phyloP scores from a whole-genome alignment of 2,797 vertebrate species.

The Melopsittacus undulatus region DNA sequence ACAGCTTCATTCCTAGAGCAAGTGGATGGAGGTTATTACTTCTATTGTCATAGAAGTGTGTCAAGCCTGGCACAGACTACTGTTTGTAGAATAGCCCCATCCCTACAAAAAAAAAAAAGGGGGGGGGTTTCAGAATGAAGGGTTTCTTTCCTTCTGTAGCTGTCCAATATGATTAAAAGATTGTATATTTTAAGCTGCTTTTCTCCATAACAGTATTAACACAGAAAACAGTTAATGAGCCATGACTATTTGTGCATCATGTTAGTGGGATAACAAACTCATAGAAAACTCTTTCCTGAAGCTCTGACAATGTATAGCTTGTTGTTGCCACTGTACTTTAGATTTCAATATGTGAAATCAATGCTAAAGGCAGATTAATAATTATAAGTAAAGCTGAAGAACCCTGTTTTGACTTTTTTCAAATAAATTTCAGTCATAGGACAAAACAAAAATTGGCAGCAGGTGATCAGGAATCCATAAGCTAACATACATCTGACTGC shows the following conservation, averaged over 20 bases:
- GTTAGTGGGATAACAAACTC: slow-evolving; percentile 8
- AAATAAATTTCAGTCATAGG: not conserved
- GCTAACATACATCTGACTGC: not conserved
- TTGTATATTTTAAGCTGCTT: not conserved
- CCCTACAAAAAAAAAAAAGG: not conserved
- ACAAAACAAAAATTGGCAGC: not conserved
- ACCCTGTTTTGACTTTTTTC: not conserved
- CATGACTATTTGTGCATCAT: not conserved
- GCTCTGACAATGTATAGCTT: not conserved
- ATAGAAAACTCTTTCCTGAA: not conserved
- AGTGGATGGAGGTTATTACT: slow-evolving; percentile 81
- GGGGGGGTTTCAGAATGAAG: not conserved
- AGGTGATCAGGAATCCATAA: not conserved
- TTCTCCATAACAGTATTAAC: slow-evolving; percentile 23
- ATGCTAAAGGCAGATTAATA: not conserved
- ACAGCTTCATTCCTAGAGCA: slow-evolving; percentile 69
- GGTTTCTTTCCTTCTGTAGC: not conserved
- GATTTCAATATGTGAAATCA: not conserved
- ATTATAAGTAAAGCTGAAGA: not conserved
- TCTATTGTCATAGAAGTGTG: slow-evolving; percentile 76
- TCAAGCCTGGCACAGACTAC: slow-evolving; percentile 73
- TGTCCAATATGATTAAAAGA: slow-evolving; percentile 48
- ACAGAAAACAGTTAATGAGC: slow-evolving; percentile 27
- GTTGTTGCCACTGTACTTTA: not conserved
- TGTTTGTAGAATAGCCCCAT: not conserved